Evolutionary conservation across 1,140 invertebrate genomes (phyloP), one percentile per base, ranked within the genome.

Genomic region (Drosophila simulans): DNA sequence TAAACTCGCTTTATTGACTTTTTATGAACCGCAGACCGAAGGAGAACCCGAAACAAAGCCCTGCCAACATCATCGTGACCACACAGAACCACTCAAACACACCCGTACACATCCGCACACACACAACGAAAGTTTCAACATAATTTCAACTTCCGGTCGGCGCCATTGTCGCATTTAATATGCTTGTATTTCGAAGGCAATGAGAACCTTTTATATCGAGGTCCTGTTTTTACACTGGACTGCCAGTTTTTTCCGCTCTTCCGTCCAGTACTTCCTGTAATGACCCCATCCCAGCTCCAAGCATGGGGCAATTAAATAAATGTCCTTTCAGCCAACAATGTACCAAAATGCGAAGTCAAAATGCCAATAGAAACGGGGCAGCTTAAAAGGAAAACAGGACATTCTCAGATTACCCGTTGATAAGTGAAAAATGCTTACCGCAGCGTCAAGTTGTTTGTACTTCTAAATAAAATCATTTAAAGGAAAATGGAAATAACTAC

Each of bases 1-100:
- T 89, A 90, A 89, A 89, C 72, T 65, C 55, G 58, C 66, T 89
- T 89, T 89, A 89, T 89, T 84, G 84, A 78, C 68, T 84, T 89
- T 90, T 89, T 89, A 89, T 90, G 85, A 80, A 90, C 85, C 85
- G 69, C 77, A 89, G 79, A 75, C 43, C 49, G 59, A 37, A 51
- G 74, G 54, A 48, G 51, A 53, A 52, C 40, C 51, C 59, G 45
- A 88, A 89, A 84, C 73, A 84, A 85, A 84, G 59, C 48, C 55
- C 55, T 40, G 43, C 34, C 70, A 70, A 34, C 63, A 56, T 70
- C 66, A 70, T 70, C 69, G 48, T 71, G 48, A 80, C 58, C 60
- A 68, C 58, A 72, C 55, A 80, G 70, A 58, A 60, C 65, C 57
- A 83, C 42, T 71, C 45, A 34, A 55, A 63, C 46, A 71, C 39